Percentiles rank a stretch among this genome's conserved stretches.
Evolutionary conservation across 2,113 vertebrate species (phyloP).

Genomic region (Pan paniscus): DNA sequence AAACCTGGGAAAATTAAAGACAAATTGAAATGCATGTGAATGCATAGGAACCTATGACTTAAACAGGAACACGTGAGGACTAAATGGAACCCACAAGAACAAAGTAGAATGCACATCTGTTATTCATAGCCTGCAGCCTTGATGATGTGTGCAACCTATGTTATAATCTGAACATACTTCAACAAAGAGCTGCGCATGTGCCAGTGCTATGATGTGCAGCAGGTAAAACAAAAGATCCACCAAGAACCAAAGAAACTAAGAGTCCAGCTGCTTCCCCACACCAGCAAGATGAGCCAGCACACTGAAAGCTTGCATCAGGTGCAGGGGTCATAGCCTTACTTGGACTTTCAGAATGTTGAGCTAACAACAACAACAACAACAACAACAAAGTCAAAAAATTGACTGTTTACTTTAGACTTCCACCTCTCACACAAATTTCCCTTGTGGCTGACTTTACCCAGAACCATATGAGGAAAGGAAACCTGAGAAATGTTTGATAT

Average conservation of each 20-base stretch:
- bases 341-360: neutral
- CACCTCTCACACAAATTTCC: neutral
- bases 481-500: neutral
- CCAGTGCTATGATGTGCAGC: neutral
- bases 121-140: neutral
- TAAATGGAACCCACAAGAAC: neutral
- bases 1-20: neutral
- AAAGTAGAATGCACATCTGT: neutral
- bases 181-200: neutral
- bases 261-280: neutral
- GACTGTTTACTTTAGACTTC: neutral
- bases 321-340: neutral
- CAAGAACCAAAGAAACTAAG: neutral
- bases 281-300: fast-evolving
- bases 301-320: neutral
- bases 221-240: neutral
- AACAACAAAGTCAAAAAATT: neutral
- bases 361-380: no score
- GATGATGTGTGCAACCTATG: neutral
- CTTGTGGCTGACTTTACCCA: neutral
- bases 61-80: neutral
- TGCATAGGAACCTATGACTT: neutral
- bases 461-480: neutral
- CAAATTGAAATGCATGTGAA: neutral
- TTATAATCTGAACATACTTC: neutral